Percentiles rank a stretch among this genome's conserved stretches.
phyloP scores from a whole-genome alignment of 2,797 vertebrate species.

The Karalla daura region DNA sequence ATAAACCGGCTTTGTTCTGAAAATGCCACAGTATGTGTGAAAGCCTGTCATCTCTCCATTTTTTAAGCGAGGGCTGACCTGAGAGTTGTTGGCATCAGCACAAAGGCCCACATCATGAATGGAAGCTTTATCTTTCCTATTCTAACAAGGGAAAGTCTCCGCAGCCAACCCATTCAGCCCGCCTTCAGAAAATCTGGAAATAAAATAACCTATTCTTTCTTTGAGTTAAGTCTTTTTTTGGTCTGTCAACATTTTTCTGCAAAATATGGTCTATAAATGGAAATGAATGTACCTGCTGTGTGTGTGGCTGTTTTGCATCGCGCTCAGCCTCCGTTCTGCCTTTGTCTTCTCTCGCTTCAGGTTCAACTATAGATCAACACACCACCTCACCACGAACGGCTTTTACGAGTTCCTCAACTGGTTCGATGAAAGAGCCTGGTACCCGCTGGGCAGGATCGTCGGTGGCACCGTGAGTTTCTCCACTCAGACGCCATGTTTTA shows the following conservation, averaged over 20 bases:
- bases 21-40: constrained; percentile 22
- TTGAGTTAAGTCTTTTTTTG: constrained; percentile 24
- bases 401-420: constrained; percentile 99
- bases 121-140: constrained; percentile 29
- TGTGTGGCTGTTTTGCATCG: constrained; percentile 8
- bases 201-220: constrained; percentile 36
- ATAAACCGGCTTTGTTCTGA: constrained; percentile 48
- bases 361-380: constrained; percentile 99
- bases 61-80: constrained; percentile 49
- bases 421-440: constrained; percentile 99
- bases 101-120: constrained; percentile 48
- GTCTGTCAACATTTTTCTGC: constrained; percentile 13
- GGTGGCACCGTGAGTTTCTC: constrained; percentile 94
- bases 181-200: constrained; percentile 45
- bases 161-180: constrained; percentile 21
- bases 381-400: constrained; percentile 96
- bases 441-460: constrained; percentile 96
- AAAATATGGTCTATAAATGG: constrained; percentile 29
- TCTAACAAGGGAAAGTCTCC: constrained; percentile 34
- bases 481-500: neutral
- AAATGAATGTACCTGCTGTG: constrained; percentile 13
- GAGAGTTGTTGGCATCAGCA: constrained; percentile 43
- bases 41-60: constrained; percentile 26
- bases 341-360: constrained; percentile 70
- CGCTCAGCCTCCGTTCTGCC: constrained; percentile 13